Conservation (phyloP, 23 tunicate species). For the Styela clava region DNA sequence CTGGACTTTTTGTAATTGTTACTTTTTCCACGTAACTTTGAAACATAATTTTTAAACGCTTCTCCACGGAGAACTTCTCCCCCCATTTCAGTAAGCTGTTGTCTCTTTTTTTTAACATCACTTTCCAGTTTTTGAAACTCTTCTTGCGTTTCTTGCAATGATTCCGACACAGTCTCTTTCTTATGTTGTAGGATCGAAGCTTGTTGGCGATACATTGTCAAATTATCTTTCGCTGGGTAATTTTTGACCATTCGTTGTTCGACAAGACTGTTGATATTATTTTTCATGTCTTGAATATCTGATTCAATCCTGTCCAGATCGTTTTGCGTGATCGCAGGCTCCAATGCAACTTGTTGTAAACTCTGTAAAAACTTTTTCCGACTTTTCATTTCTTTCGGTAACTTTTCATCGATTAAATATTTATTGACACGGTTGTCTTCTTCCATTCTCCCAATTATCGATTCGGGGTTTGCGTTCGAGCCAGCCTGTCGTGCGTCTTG, state of each 20-base stretch:
- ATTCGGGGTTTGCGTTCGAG: conserved; percentile 58
- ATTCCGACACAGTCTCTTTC: conserved; percentile 65
- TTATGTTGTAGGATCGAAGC: conserved; percentile 78
- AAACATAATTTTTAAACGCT: conserved; percentile 57
- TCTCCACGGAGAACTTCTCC: conserved; percentile 90
- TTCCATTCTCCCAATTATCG: conserved; percentile 65
- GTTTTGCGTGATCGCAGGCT: conserved; percentile 36
- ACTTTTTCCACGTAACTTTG: conserved; percentile 58
- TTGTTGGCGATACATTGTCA: conserved; percentile 83
- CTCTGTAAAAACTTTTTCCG: conserved; percentile 29
- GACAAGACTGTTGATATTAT: conserved; percentile 56
- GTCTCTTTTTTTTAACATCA: conserved; percentile 58
- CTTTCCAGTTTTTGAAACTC: conserved; percentile 46
- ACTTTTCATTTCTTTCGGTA: conserved; percentile 77
- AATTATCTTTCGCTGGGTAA: conserved; percentile 79
- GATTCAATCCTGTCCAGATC: conserved; percentile 57
- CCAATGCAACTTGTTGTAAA: conserved; percentile 50
- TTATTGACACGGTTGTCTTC: conserved; percentile 82
- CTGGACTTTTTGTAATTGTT: conserved; percentile 54
- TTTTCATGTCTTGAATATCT: conserved; percentile 40
- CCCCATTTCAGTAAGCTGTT: conserved; percentile 45
- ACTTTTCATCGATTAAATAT: conserved; percentile 69
- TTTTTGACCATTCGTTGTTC: conserved; percentile 73
- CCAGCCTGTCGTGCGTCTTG: conserved; percentile 46
- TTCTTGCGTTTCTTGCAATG: conserved; percentile 52